Conservation (phyloP, 2,113 vertebrate genomes). For the Nycticryphes semicollaris region DNA sequence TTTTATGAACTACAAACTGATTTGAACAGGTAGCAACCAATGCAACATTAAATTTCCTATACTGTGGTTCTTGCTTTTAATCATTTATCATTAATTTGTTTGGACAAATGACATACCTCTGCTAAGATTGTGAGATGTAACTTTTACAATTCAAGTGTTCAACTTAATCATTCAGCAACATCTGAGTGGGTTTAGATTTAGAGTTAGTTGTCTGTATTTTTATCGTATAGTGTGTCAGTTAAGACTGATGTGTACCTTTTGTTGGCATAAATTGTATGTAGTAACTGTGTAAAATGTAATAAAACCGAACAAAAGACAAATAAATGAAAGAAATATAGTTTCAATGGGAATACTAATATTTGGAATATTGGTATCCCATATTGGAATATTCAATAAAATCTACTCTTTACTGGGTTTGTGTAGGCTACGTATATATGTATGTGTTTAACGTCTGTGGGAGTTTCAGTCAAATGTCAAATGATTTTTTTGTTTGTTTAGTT, state of each 20-base stretch:
- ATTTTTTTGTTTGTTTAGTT: no score
- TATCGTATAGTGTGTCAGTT: background rate
- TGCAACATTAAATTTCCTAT: background rate
- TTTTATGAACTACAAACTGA: background rate
- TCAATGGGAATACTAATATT: background rate
- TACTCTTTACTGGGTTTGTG: fast-evolving
- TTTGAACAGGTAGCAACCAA: background rate
- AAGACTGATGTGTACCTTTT: background rate
- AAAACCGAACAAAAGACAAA: background rate
- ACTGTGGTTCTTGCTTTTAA: fast-evolving
- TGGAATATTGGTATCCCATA: background rate
- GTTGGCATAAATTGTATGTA: background rate
- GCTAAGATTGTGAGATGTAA: background rate
- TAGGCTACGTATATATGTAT: background rate
- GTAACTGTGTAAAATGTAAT: background rate
- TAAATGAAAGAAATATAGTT: background rate
- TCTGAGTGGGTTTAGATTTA: background rate
- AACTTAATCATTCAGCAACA: background rate
- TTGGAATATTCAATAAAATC: background rate
- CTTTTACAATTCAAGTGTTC: background rate
- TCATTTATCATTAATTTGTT: background rate
- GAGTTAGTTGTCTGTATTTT: background rate
- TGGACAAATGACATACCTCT: background rate
- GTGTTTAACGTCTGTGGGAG: background rate
- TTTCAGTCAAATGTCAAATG: background rate